Evolutionary conservation across 2,888 invertebrate species (phyloP).

Genomic region (Conistra vaccinii): DNA sequence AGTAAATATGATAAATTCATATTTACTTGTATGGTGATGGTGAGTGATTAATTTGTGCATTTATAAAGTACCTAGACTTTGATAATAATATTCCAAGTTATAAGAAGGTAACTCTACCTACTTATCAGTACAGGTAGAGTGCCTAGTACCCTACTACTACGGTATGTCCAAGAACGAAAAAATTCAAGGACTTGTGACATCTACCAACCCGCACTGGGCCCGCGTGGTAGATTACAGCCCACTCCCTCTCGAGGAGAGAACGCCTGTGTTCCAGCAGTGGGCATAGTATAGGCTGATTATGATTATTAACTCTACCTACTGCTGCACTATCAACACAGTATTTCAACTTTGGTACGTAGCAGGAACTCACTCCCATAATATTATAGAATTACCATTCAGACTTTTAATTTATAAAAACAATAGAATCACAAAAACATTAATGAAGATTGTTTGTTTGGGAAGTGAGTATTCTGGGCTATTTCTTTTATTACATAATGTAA

Average conservation of each 20-base stretch:
- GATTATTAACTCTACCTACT: background rate
- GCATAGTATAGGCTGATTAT: too few relatives aligned
- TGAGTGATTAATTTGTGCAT: too few relatives aligned
- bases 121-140: too few relatives aligned
- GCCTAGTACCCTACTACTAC: too few relatives aligned
- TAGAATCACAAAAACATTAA: background rate
- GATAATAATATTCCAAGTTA: constrained; percentile 1
- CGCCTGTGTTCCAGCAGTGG: too few relatives aligned
- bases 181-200: too few relatives aligned
- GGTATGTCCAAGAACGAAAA: too few relatives aligned
- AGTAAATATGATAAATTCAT: too few relatives aligned
- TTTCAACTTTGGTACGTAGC: background rate
- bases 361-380: background rate
- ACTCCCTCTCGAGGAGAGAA: too few relatives aligned
- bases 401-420: constrained; percentile 5
- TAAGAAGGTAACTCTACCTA: background rate
- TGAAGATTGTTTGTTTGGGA: constrained; percentile 21
- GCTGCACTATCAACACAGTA: background rate
- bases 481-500: constrained; percentile 63
- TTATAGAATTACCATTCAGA: background rate
- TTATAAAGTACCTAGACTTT: background rate
- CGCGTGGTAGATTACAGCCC: too few relatives aligned
- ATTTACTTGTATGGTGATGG: too few relatives aligned
- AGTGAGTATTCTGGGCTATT: constrained; percentile 25
- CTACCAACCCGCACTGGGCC: too few relatives aligned